Evolutionary conservation across 2,113 vertebrate genomes (phyloP).

Genomic region (Callocephalon fimbriatum): DNA sequence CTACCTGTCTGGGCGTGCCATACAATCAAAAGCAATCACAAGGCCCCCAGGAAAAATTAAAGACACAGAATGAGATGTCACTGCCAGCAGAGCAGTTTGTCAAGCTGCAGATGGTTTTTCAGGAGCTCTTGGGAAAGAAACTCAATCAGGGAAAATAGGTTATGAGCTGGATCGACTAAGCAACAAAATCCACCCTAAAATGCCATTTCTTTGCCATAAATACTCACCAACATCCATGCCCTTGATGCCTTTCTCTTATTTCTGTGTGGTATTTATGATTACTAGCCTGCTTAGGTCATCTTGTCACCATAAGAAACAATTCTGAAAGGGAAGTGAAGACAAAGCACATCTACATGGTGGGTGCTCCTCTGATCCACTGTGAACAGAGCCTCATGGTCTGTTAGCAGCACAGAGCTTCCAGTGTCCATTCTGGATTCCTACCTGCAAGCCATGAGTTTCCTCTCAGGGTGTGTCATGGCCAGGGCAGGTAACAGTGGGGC

Average conservation of each 20-base stretch:
- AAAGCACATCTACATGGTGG: neutral
- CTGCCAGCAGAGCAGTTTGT: neutral
- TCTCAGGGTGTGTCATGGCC: neutral
- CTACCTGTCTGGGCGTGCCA: neutral
- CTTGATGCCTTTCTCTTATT: neutral
- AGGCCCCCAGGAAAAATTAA: constrained; percentile 11
- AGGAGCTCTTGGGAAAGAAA: constrained; percentile 11
- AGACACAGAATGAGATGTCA: neutral
- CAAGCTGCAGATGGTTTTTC: neutral
- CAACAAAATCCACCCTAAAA: neutral
- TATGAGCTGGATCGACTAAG: neutral
- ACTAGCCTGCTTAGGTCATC: neutral
- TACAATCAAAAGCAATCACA: neutral
- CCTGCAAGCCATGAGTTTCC: neutral
- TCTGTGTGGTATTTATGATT: neutral
- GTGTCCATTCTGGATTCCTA: neutral
- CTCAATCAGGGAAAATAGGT: neutral
- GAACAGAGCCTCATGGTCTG: neutral
- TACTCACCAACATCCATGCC: neutral
- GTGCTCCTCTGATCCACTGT: neutral
- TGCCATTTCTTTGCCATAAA: neutral
- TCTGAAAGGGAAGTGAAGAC: neutral
- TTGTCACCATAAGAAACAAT: neutral
- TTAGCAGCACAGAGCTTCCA: neutral
- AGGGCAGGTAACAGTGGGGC: fast-evolving